A percentile compares a stretch with the other conserved stretches of the same genome.
These are phyloP conservation scores for Tangara arthus DNA, from an alignment of 2,797 vertebrate species.

Conservation along the genomic window DNA sequence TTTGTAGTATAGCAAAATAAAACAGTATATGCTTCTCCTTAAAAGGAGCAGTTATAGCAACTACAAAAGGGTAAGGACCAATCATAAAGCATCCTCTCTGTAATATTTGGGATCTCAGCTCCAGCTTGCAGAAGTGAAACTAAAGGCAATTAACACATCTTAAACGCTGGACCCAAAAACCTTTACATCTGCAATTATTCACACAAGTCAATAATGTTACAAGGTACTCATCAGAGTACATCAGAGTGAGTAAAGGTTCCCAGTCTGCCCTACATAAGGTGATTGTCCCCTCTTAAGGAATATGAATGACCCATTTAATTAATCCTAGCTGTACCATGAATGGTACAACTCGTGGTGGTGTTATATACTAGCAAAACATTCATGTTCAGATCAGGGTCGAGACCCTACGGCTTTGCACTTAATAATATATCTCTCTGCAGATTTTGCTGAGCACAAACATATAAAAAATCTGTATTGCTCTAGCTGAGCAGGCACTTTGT, in stretches of 20 bases:
- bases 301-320: slow-evolving; percentile 4
- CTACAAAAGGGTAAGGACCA: neutral
- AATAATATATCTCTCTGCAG: neutral
- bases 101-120: neutral
- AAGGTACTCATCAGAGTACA: neutral
- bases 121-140: neutral
- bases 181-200: slow-evolving; percentile 5
- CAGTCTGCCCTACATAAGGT: neutral
- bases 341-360: neutral
- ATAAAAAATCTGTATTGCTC: neutral
- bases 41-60: neutral
- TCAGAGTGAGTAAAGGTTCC: neutral
- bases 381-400: neutral
- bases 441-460: neutral
- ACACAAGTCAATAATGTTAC: neutral
- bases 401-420: neutral
- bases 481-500: neutral
- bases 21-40: neutral
- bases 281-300: neutral
- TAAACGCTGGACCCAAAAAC: neutral
- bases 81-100: neutral
- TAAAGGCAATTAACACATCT: neutral
- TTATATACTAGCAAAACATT: neutral
- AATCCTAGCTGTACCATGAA: neutral
- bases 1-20: neutral